Conservation (phyloP, 2,888 invertebrate species). For the Aphodius granarius region DNA sequence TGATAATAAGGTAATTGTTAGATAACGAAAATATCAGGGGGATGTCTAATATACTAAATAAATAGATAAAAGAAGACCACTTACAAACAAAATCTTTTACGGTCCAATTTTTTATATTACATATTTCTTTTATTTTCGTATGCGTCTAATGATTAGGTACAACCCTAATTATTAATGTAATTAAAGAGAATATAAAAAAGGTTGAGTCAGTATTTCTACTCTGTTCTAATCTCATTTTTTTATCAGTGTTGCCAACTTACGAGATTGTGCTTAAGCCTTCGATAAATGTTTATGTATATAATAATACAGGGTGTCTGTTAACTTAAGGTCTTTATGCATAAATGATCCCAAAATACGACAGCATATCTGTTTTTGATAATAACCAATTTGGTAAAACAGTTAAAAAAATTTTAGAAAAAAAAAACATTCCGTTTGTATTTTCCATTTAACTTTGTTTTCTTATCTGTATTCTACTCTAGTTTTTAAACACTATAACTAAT, state of each 20-base stretch:
- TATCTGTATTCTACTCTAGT: neutral
- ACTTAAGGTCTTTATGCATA: neutral
- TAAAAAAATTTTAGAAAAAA: neutral
- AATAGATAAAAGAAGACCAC: neutral
- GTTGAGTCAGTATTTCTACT: neutral
- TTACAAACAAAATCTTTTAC: neutral
- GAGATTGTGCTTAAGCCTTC: neutral
- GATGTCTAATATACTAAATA: neutral
- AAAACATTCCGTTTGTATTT: neutral
- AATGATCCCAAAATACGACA: neutral
- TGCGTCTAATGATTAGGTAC: neutral
- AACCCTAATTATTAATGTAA: neutral
- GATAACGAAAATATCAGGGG: neutral
- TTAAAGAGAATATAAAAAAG: neutral
- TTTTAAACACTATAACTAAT: neutral
- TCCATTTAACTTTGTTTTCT: neutral
- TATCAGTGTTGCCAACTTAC: neutral
- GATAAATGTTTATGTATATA: neutral
- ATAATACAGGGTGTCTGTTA: neutral
- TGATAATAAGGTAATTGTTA: neutral
- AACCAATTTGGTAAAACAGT: neutral
- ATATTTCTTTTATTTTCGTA: neutral
- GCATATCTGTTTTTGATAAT: neutral
- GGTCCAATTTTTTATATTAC: neutral
- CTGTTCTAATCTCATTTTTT: neutral